Evolutionary conservation across 2,888 invertebrate species (phyloP).

Genomic region (Apotomis turbidana): DNA sequence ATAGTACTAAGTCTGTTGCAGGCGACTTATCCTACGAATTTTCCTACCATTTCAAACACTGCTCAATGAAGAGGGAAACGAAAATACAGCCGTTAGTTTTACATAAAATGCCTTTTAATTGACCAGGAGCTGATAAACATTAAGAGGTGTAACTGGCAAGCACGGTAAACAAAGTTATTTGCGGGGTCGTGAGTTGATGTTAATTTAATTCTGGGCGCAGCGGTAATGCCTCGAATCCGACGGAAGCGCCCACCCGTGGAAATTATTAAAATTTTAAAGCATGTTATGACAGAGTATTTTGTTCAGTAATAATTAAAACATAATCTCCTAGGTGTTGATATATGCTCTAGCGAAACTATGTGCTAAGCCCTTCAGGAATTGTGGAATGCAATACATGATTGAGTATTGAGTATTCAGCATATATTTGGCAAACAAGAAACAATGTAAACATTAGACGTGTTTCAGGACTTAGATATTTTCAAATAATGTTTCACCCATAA

Average conservation of each 20-base stretch:
- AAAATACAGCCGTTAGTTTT: no score
- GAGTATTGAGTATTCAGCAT: no score
- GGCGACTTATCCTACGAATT: no score
- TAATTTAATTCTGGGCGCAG: constrained; percentile 71
- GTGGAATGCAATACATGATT: no score
- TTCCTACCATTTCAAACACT: no score
- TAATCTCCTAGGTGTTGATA: constrained; percentile 18
- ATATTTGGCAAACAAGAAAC: not conserved
- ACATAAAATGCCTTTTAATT: constrained; percentile 11
- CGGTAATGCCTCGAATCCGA: constrained; percentile 58
- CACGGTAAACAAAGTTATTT: constrained; percentile 57
- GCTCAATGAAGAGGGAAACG: no score
- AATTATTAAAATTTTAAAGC: constrained; percentile 59
- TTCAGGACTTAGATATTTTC: constrained; percentile 7
- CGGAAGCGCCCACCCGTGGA: constrained; percentile 57
- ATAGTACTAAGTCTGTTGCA: not conserved
- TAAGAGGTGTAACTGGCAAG: constrained; percentile 49
- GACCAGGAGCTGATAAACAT: constrained; percentile 58
- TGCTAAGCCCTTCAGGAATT: constrained; percentile 4
- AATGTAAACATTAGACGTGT: not conserved
- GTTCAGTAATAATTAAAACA: constrained; percentile 33
- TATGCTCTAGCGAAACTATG: constrained; percentile 14
- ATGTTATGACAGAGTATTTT: constrained; percentile 23
- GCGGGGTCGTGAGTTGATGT: constrained; percentile 61
- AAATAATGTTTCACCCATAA: constrained; percentile 11